phyloP scores from a whole-genome alignment of 2,888 invertebrate genomes.

The Blera fallax region DNA sequence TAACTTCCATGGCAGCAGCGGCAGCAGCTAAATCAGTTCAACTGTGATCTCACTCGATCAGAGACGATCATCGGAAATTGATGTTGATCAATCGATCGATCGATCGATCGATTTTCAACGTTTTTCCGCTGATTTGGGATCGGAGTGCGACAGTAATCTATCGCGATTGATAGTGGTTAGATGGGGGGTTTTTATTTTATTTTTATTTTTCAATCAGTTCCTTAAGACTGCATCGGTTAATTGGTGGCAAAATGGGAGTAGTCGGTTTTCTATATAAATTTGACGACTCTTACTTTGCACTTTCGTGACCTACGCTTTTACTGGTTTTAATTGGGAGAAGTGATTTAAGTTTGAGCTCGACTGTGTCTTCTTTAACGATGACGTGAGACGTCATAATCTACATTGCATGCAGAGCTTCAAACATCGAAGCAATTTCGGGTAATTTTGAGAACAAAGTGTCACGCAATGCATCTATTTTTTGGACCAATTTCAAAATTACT shows the following conservation, averaged over 20 bases:
- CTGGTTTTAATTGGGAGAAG: neutral
- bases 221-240: neutral
- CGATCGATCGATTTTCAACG: slow-evolving; percentile 67
- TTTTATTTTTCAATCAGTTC: slow-evolving; percentile 22
- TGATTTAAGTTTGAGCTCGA: neutral
- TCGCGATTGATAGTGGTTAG: slow-evolving; percentile 53
- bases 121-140: slow-evolving; percentile 66
- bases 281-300: neutral
- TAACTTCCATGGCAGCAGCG: slow-evolving; percentile 16
- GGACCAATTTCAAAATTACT: too few relatives aligned
- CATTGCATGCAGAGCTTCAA: too few relatives aligned
- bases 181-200: slow-evolving; percentile 10
- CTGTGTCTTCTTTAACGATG: too few relatives aligned
- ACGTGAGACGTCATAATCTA: too few relatives aligned
- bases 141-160: slow-evolving; percentile 51
- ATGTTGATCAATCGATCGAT: slow-evolving; percentile 66
- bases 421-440: too few relatives aligned
- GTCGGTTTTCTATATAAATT: neutral
- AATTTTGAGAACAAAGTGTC: too few relatives aligned
- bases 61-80: slow-evolving; percentile 55
- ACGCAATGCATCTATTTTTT: too few relatives aligned
- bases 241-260: slow-evolving; percentile 11
- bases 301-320: neutral
- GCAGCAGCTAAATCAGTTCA: slow-evolving; percentile 35
- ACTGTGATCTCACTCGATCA: slow-evolving; percentile 53